phyloP scores from a whole-genome alignment of 2,113 vertebrate genomes.

The Strigops habroptila region DNA sequence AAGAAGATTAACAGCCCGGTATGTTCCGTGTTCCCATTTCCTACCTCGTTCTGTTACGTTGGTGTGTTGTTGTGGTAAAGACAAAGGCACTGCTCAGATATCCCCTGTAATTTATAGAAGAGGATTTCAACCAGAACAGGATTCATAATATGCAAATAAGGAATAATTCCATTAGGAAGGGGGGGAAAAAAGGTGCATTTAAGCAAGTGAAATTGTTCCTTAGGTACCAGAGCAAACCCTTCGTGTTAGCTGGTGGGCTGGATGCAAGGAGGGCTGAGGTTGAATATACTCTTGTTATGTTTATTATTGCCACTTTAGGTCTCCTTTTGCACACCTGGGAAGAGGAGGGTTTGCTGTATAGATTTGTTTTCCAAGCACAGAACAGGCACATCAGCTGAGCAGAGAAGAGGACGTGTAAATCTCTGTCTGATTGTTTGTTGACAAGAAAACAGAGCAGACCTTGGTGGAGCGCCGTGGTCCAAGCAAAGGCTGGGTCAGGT shows the following conservation, averaged over 20 bases:
- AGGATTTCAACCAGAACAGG: not conserved
- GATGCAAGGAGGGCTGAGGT: not conserved
- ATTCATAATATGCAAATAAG: not conserved
- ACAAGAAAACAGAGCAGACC: not conserved
- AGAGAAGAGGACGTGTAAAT: not conserved
- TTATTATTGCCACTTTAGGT: not conserved
- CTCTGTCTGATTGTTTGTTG: not conserved
- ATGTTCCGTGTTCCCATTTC: not conserved
- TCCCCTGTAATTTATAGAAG: not conserved
- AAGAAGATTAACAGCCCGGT: constrained; percentile 9
- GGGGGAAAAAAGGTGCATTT: not conserved
- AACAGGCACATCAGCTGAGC: not conserved
- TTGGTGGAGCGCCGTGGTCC: not conserved
- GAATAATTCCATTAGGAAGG: not conserved
- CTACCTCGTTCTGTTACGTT: not conserved
- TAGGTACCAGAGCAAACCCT: not conserved
- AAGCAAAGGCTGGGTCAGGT: not conserved
- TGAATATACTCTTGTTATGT: not conserved
- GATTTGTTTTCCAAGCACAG: not conserved
- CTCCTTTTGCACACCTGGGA: not conserved
- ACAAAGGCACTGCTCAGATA: not conserved
- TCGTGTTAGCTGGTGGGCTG: not conserved
- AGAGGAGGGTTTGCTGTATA: not conserved
- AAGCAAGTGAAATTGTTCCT: not conserved
- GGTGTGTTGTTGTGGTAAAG: not conserved